Evolutionary conservation across 2,113 vertebrate species (phyloP).

Genomic region (Halichoeres trimaculatus): DNA sequence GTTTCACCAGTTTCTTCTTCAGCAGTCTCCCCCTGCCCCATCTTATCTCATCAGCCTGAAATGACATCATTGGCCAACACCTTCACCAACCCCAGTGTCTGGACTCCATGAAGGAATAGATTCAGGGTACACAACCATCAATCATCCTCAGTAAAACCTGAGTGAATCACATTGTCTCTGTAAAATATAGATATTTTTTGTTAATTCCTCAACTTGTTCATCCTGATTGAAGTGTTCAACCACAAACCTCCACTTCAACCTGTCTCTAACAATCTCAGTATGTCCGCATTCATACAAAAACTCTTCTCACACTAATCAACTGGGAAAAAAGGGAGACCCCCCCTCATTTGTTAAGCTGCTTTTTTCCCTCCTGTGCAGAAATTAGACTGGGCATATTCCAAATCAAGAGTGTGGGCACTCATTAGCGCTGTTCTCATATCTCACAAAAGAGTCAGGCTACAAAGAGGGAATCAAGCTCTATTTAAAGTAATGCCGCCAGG

Average conservation of each 20-base stretch:
- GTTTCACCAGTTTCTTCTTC: too few relatives aligned
- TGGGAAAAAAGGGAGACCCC: background rate
- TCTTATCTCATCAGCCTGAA: too few relatives aligned
- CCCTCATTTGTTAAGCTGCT: slow-evolving; percentile 34
- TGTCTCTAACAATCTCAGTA: slow-evolving; percentile 10
- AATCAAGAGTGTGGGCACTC: slow-evolving; percentile 71
- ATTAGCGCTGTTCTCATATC: slow-evolving; percentile 72
- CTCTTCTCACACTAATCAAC: slow-evolving; percentile 37
- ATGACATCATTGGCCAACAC: too few relatives aligned
- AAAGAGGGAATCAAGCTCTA: slow-evolving; percentile 73
- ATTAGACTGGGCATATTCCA: slow-evolving; percentile 61
- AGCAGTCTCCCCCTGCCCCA: too few relatives aligned
- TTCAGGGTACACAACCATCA: too few relatives aligned
- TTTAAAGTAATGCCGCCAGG: slow-evolving; percentile 73
- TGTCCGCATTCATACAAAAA: slow-evolving; percentile 32
- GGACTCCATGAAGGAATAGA: too few relatives aligned
- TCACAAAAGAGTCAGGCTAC: slow-evolving; percentile 68
- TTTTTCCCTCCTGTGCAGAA: slow-evolving; percentile 58
- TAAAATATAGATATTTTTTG: too few relatives aligned
- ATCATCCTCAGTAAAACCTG: too few relatives aligned
- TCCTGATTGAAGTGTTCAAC: too few relatives aligned
- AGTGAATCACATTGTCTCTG: too few relatives aligned
- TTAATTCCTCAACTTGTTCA: too few relatives aligned
- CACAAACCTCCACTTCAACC: slow-evolving; percentile 18
- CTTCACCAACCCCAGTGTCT: too few relatives aligned